Conservation (phyloP, 2,888 invertebrate genomes). For the Drosophila leonis region DNA sequence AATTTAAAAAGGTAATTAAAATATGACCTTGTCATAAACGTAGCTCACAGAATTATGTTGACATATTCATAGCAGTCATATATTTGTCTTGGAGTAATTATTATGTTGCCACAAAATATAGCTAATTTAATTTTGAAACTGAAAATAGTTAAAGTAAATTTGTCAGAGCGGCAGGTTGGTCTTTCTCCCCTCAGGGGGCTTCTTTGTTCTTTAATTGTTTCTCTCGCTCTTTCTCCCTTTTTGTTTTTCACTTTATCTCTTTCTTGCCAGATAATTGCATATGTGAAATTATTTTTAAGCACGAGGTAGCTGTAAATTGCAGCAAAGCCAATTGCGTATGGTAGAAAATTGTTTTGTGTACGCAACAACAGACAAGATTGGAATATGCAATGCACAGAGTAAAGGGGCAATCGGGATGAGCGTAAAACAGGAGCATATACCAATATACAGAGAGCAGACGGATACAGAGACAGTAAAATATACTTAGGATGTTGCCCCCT, state of each 20-base stretch:
- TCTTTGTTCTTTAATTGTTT: neutral
- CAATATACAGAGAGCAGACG: slow-evolving; percentile 18
- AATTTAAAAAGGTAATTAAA: too few relatives aligned
- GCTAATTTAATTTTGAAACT: neutral
- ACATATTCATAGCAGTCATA: neutral
- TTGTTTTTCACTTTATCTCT: neutral
- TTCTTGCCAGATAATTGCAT: slow-evolving; percentile 35
- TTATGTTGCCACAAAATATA: neutral
- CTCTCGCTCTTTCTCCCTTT: neutral
- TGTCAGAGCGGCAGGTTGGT: neutral
- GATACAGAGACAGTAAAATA: slow-evolving; percentile 48
- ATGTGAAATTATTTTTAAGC: slow-evolving; percentile 71
- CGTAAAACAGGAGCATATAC: slow-evolving; percentile 33
- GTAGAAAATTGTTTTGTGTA: slow-evolving; percentile 75
- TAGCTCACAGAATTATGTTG: too few relatives aligned
- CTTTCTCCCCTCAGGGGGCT: too few relatives aligned
- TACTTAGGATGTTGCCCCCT: slow-evolving; percentile 50
- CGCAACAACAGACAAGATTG: slow-evolving; percentile 30
- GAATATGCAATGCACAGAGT: slow-evolving; percentile 14
- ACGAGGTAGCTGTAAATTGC: slow-evolving; percentile 72
- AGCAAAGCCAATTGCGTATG: slow-evolving; percentile 70
- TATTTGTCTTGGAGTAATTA: neutral
- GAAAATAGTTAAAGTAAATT: neutral
- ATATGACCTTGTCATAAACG: too few relatives aligned
- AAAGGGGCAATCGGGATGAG: slow-evolving; percentile 32